A percentile compares a stretch with the other conserved stretches of the same genome.
Conservation (phyloP, 1,140 invertebrate genomes). For the Tetranychus urticae region DNA sequence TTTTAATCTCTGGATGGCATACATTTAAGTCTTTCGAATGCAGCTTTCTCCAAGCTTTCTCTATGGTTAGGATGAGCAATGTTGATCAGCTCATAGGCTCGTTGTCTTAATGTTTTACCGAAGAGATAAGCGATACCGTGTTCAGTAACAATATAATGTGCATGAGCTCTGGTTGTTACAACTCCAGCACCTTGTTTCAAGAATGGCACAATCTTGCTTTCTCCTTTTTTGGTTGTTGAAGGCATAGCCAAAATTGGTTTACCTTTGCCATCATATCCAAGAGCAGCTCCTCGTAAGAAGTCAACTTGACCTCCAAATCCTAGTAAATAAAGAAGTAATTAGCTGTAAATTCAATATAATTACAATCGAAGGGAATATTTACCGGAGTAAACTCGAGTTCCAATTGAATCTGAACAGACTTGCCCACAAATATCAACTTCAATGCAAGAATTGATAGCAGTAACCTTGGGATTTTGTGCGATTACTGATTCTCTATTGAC, state of each 20-base stretch:
- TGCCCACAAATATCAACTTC: constrained; percentile 90
- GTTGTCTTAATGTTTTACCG: constrained; percentile 61
- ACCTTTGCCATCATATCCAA: constrained; percentile 59
- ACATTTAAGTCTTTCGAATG: constrained; percentile 59
- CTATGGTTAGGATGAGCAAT: constrained; percentile 74
- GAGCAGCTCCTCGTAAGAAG: constrained; percentile 75
- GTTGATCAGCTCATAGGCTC: constrained; percentile 65
- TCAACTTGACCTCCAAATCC: constrained; percentile 72
- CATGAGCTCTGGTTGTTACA: constrained; percentile 70
- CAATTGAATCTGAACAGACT: constrained; percentile 72
- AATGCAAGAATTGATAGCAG: constrained; percentile 85
- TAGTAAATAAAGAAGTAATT: no score
- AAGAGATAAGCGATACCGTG: constrained; percentile 71
- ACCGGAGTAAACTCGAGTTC: constrained; percentile 64
- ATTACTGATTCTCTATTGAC: constrained; percentile 59
- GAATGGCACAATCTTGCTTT: constrained; percentile 61
- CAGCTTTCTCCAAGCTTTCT: constrained; percentile 57
- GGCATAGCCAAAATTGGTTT: constrained; percentile 82
- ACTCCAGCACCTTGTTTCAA: constrained; percentile 68
- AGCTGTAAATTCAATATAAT: constrained; percentile 16
- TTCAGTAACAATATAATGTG: constrained; percentile 80
- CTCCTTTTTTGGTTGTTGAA: constrained; percentile 57
- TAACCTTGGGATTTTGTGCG: constrained; percentile 62
- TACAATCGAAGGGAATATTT: neutral
- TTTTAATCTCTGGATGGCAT: constrained; percentile 39